A percentile compares a stretch with the other conserved stretches of the same genome.
These are phyloP conservation scores for Glandiceps talaboti DNA, from an alignment of 53 echinoderm and acorn worm genomes.

Conservation along the genomic window DNA sequence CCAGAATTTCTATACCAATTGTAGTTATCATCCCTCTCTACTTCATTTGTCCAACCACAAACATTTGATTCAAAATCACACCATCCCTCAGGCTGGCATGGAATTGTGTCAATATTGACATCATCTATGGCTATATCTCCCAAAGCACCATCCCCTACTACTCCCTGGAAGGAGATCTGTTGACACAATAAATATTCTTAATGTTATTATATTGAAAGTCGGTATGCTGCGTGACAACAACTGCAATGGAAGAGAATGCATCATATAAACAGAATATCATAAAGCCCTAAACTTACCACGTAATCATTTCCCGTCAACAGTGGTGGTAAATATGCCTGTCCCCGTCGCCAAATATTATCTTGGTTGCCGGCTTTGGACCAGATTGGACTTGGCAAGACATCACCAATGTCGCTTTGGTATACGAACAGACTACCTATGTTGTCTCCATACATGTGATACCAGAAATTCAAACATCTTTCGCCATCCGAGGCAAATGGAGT, in stretches of 20 bases:
- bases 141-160: background rate
- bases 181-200: too few species aligned
- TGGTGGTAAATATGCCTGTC: background rate
- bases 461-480: slow-evolving; percentile 58
- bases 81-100: background rate
- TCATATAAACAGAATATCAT: too few species aligned
- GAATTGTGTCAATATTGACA: background rate
- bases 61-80: background rate
- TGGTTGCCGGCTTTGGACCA: slow-evolving; percentile 64
- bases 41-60: background rate
- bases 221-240: too few species aligned
- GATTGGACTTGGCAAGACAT: slow-evolving; percentile 44
- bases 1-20: background rate
- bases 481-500: slow-evolving; percentile 5
- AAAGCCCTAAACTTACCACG: too few species aligned
- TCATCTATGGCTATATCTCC: background rate
- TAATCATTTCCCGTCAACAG: background rate
- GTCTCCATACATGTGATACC: slow-evolving; percentile 63
- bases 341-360: slow-evolving; percentile 48
- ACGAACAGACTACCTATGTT: slow-evolving; percentile 48
- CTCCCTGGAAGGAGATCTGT: background rate
- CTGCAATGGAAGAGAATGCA: too few species aligned
- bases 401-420: slow-evolving; percentile 62
- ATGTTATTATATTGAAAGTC: too few species aligned
- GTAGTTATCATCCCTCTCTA: background rate